Conservation (phyloP, 2,888 invertebrate species). For the Cremastinae sp. region DNA sequence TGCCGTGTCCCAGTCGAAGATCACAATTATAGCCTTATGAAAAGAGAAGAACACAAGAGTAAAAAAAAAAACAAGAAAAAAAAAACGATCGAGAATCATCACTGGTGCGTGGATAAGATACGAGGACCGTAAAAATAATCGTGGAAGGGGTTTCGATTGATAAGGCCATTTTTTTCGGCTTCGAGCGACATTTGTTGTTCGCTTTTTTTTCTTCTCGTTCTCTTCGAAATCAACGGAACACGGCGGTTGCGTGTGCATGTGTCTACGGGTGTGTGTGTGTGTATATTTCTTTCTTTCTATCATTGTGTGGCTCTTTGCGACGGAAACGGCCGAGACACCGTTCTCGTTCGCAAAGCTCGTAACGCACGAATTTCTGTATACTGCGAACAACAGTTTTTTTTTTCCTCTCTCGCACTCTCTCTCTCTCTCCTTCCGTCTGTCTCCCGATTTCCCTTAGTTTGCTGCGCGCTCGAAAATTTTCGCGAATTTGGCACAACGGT, state of each 20-base stretch:
- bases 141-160: slow-evolving; percentile 33
- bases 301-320: slow-evolving; percentile 26
- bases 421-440: slow-evolving; percentile 12
- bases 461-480: slow-evolving; percentile 14
- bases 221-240: slow-evolving; percentile 30
- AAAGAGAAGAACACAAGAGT: slow-evolving; percentile 11
- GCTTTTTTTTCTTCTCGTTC: slow-evolving; percentile 26
- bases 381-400: slow-evolving; percentile 4
- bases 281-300: slow-evolving; percentile 9
- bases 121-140: slow-evolving; percentile 25
- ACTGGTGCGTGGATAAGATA: slow-evolving; percentile 51
- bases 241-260: slow-evolving; percentile 3
- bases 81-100: slow-evolving; percentile 52
- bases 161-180: slow-evolving; percentile 35
- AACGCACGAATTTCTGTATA: slow-evolving; percentile 32
- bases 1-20: slow-evolving; percentile 31
- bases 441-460: too few relatives aligned
- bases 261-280: slow-evolving; percentile 10
- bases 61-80: slow-evolving; percentile 14
- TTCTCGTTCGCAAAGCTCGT: slow-evolving; percentile 45
- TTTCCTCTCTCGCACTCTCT: not conserved
- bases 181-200: slow-evolving; percentile 37
- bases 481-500: slow-evolving; percentile 41
- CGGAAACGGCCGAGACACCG: slow-evolving; percentile 23
- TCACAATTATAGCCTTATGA: slow-evolving; percentile 51